Conservation (phyloP, 2,113 vertebrate species). For the Calidris pygmaea region DNA sequence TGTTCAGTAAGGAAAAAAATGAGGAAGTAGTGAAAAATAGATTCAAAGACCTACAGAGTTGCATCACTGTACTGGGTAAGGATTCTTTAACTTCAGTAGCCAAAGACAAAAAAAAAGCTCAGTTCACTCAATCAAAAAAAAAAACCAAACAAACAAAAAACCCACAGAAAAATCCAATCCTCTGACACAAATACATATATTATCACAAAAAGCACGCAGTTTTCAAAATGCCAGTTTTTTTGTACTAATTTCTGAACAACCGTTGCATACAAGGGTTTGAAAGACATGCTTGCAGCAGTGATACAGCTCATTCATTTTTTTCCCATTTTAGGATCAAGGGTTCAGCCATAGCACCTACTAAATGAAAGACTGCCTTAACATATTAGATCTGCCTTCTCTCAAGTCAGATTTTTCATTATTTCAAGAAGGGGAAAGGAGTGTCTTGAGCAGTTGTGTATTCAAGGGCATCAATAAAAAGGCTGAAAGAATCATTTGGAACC, state of each 20-base stretch:
- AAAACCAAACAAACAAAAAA: not conserved
- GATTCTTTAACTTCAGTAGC: not conserved
- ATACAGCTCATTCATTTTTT: not conserved
- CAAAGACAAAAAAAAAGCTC: not conserved
- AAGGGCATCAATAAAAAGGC: not conserved
- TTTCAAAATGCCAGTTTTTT: not conserved
- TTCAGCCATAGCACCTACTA: not conserved
- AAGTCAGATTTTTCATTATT: not conserved
- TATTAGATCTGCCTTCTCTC: not conserved
- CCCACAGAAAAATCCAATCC: too few relatives aligned
- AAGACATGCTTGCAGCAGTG: not conserved
- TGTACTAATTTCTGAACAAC: not conserved
- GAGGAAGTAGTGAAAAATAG: not conserved
- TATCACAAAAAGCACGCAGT: not conserved
- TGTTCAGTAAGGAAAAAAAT: not conserved
- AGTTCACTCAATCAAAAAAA: not conserved
- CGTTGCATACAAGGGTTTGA: not conserved
- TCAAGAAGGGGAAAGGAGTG: not conserved
- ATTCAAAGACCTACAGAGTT: not conserved
- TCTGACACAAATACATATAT: not conserved
- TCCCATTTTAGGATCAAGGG: not conserved
- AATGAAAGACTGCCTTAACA: not conserved
- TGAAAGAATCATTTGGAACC: slow-evolving; percentile 1
- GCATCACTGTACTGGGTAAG: not conserved
- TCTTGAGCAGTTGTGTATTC: not conserved